Percentiles rank a stretch among this genome's conserved stretches.
phyloP scores from a whole-genome alignment of 1,140 invertebrate species.

The Bombus confusus region DNA sequence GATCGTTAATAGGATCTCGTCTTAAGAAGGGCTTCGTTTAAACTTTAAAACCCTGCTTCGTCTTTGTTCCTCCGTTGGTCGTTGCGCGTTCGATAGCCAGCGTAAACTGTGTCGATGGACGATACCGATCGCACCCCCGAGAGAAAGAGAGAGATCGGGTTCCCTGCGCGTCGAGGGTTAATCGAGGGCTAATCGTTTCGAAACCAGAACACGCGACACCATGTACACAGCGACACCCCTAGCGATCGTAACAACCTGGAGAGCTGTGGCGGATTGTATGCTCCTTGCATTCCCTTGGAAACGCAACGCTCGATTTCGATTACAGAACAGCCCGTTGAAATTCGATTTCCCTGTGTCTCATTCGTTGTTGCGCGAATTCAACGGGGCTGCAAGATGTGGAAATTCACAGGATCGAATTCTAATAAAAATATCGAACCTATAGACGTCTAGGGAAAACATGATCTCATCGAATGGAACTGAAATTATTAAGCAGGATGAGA shows the following conservation, averaged over 20 bases:
- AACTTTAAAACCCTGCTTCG: constrained; percentile 58
- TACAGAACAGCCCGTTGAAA: background rate
- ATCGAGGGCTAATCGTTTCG: constrained; percentile 50
- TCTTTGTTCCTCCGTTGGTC: constrained; percentile 42
- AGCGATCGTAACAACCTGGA: background rate
- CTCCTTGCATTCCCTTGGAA: background rate
- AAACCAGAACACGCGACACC: constrained; percentile 43
- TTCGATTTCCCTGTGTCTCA: background rate
- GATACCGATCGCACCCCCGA: constrained; percentile 33
- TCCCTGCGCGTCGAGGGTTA: constrained; percentile 40
- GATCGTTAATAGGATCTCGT: constrained; percentile 75
- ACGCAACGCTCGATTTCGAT: background rate
- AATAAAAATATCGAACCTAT: background rate
- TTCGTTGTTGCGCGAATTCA: background rate
- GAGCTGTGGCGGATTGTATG: background rate
- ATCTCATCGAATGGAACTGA: background rate
- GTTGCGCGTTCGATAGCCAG: constrained; percentile 12
- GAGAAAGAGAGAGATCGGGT: constrained; percentile 2
- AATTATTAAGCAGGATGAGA: background rate
- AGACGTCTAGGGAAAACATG: background rate
- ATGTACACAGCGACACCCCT: constrained; percentile 16
- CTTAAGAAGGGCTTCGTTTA: constrained; percentile 75
- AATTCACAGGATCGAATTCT: background rate
- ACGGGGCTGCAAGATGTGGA: background rate
- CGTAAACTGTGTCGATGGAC: constrained; percentile 53